Percentiles rank a stretch among this genome's conserved stretches.
Evolutionary conservation across 2,797 vertebrate species (phyloP).

Genomic region (Steatocranus sp.): DNA sequence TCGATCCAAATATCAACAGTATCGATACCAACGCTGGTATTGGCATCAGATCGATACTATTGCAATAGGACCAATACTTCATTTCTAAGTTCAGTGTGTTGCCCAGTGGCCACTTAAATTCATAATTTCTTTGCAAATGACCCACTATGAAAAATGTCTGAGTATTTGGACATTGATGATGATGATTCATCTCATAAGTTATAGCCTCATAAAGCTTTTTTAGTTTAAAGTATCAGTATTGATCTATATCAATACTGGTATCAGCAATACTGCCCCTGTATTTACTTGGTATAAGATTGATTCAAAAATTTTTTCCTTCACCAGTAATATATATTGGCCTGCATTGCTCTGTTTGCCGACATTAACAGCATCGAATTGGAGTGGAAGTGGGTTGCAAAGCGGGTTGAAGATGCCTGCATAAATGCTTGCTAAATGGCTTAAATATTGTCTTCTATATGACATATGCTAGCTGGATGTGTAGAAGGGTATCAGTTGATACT

Average conservation of each 20-base stretch:
- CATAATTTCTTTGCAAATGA: not conserved
- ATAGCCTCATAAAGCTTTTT: not conserved
- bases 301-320: not conserved
- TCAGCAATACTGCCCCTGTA: not conserved
- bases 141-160: not conserved
- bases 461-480: not conserved
- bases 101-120: not conserved
- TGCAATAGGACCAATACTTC: not conserved
- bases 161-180: not conserved
- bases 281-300: not conserved
- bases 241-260: not conserved
- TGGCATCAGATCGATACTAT: not conserved
- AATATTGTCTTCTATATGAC: not conserved
- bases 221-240: not conserved
- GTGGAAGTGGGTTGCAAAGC: rapidly evolving
- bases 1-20: not conserved
- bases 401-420: not conserved
- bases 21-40: rapidly evolving
- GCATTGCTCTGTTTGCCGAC: not conserved
- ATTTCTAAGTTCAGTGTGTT: rapidly evolving
- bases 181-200: not conserved
- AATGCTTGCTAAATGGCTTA: not conserved
- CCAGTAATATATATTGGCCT: not conserved
- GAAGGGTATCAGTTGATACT: not conserved
- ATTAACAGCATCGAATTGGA: not conserved